A percentile compares a stretch with the other conserved stretches of the same genome.
These are phyloP conservation scores for Agapornis roseicollis DNA, from an alignment of 2,113 vertebrate genomes.

Conservation along the genomic window DNA sequence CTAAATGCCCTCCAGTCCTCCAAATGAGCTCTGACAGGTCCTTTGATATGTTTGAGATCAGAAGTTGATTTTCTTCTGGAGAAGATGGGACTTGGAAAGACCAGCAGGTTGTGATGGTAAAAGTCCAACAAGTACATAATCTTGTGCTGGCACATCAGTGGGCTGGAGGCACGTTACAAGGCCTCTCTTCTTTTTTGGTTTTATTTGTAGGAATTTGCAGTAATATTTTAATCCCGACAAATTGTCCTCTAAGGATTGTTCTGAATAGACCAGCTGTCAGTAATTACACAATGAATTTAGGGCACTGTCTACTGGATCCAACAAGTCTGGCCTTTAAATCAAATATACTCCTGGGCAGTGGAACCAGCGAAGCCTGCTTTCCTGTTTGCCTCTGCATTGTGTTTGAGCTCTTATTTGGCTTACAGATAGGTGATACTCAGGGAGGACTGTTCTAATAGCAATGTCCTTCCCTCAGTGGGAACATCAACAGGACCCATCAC, in stretches of 20 bases:
- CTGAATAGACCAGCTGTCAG: conserved; percentile 22
- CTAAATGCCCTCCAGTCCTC: neutral
- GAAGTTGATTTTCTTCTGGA: neutral
- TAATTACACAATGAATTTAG: conserved; percentile 17
- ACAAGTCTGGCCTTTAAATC: conserved; percentile 18
- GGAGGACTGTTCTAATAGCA: neutral
- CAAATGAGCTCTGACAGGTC: neutral
- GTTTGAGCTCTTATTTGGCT: neutral
- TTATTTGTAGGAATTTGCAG: neutral
- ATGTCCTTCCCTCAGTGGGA: neutral
- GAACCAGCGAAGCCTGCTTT: neutral
- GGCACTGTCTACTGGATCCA: conserved; percentile 5
- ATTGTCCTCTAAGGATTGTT: neutral
- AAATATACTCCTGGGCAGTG: neutral
- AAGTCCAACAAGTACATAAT: neutral
- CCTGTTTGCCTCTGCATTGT: neutral
- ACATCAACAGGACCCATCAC: neutral
- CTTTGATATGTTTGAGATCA: neutral
- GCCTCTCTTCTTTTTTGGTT: neutral
- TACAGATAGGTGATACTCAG: neutral
- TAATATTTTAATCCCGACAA: conserved; percentile 17
- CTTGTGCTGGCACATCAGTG: neutral
- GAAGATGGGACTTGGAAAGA: neutral
- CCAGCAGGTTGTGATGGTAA: neutral
- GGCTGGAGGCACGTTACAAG: neutral